Evolutionary conservation across 2,113 vertebrate species (phyloP).

Genomic region (Gymnogyps californianus): DNA sequence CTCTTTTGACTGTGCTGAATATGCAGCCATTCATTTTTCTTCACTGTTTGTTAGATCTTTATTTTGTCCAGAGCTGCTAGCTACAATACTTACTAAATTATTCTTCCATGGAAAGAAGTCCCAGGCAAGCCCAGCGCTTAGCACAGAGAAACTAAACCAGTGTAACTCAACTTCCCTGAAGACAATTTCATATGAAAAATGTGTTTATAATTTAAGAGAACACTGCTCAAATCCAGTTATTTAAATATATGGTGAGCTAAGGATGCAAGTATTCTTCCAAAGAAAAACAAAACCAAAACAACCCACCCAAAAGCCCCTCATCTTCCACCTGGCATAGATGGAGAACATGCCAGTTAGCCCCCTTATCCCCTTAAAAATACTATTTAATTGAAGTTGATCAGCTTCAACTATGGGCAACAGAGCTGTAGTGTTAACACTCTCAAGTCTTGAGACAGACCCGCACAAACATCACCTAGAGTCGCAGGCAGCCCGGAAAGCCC

Average conservation of each 20-base stretch:
- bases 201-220: not conserved
- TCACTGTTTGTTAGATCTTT: not conserved
- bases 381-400: not conserved
- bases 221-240: not conserved
- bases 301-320: not conserved
- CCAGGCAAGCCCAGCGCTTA: not conserved
- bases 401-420: not conserved
- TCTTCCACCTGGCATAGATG: not conserved
- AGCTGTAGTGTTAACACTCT: not conserved
- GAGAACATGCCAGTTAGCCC: not conserved
- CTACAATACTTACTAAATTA: not conserved
- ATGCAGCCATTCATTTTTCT: not conserved
- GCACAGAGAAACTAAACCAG: not conserved
- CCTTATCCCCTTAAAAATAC: not conserved
- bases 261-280: not conserved
- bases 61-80: not conserved
- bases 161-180: not conserved
- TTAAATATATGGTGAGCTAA: not conserved
- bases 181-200: not conserved
- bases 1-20: not conserved
- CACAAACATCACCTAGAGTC: not conserved
- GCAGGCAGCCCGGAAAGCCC: accelerated
- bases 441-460: not conserved
- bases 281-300: not conserved
- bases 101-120: not conserved